Evolutionary conservation across 2,888 invertebrate genomes (phyloP).

Genomic region (Ennomos erosarius): DNA sequence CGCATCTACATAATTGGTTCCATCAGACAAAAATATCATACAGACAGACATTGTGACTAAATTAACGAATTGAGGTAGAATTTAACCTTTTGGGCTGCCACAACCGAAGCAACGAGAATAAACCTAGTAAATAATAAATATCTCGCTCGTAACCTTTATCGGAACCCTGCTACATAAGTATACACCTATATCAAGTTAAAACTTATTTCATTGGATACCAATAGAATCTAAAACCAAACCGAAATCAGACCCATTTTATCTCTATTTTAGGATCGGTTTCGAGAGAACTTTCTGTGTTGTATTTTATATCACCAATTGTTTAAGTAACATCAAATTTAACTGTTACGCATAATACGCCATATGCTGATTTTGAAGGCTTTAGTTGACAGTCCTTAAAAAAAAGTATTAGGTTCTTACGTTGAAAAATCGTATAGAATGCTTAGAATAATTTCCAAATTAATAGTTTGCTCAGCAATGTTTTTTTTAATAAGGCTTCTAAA

Average conservation of each 20-base stretch:
- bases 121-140: constrained; percentile 35
- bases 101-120: constrained; percentile 20
- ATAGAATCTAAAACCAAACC: constrained; percentile 17
- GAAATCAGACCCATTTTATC: constrained; percentile 17
- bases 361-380: no score
- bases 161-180: constrained; percentile 11
- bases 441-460: no score
- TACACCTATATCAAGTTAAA: constrained; percentile 28
- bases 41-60: constrained; percentile 10
- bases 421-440: no score
- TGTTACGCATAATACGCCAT: no score
- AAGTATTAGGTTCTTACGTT: no score
- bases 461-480: no score
- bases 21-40: constrained; percentile 1
- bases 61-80: constrained; percentile 22
- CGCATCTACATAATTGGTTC: not conserved
- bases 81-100: constrained; percentile 18
- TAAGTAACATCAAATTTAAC: not conserved
- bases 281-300: not conserved
- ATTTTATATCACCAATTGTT: not conserved
- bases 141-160: constrained; percentile 31
- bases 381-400: no score
- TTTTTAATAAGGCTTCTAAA: no score
- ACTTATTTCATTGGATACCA: constrained; percentile 19
- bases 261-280: constrained; percentile 4